Percentiles rank a stretch among this genome's conserved stretches.
phyloP scores from a whole-genome alignment of 2,888 invertebrate genomes.

The Drosophila infuscata region DNA sequence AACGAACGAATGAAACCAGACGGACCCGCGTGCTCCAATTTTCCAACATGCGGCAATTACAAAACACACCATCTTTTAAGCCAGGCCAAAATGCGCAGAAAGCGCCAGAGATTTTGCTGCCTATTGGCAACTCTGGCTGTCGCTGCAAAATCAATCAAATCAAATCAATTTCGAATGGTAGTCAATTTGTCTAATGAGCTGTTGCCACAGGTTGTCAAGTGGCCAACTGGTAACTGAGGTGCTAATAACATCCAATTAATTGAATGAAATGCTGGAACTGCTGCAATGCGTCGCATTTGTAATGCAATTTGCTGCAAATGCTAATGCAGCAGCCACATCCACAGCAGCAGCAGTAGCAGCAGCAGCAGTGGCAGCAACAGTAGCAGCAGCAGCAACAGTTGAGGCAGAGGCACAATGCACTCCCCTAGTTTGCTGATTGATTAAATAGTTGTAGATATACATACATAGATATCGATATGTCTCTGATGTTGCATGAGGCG shows the following conservation, averaged over 20 bases:
- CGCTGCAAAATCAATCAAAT: slow-evolving; percentile 73
- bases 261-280: slow-evolving; percentile 39
- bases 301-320: slow-evolving; percentile 69
- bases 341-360: slow-evolving; percentile 15
- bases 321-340: slow-evolving; percentile 42
- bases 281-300: slow-evolving; percentile 60
- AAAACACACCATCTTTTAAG: slow-evolving; percentile 44
- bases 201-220: slow-evolving; percentile 70
- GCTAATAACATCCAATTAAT: slow-evolving; percentile 69
- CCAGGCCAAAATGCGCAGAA: slow-evolving; percentile 16
- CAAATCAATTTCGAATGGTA: slow-evolving; percentile 39
- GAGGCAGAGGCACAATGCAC: slow-evolving; percentile 58
- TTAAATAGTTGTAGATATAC: slow-evolving; percentile 40
- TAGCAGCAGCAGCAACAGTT: slow-evolving; percentile 18
- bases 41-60: slow-evolving; percentile 43
- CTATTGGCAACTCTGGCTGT: slow-evolving; percentile 54
- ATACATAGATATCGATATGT: slow-evolving; percentile 40
- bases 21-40: slow-evolving; percentile 21
- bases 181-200: slow-evolving; percentile 80
- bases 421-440: slow-evolving; percentile 49
- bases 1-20: slow-evolving; percentile 34
- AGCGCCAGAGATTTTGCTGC: slow-evolving; percentile 30
- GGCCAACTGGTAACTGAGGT: slow-evolving; percentile 50
- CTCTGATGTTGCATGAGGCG: slow-evolving; percentile 1
- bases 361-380: slow-evolving; percentile 20